Base-by-base conservation (phyloP, 2,113 vertebrate genomes). In the Syngnathoides biaculeatus region DNA sequence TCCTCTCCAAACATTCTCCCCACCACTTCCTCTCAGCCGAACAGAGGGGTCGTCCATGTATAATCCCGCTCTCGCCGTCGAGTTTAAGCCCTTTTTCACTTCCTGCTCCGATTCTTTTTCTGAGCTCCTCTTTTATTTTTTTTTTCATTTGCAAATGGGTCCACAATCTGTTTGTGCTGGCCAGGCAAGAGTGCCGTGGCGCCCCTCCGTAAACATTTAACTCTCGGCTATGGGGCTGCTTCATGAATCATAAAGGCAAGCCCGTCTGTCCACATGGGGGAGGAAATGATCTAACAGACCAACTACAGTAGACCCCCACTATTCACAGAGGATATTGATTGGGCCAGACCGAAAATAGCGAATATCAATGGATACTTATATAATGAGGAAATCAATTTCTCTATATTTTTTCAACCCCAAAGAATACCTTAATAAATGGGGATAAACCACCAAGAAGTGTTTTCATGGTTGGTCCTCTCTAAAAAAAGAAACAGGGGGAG, bases 111-210 rank as follows among this genome's bases (percentile, higher is more conserved):
- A 69, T 79, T 89, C 82, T 79, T 43, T 64, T 24, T 79, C 72
- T 64, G 76, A 67, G 40, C 57, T 11, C 69, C 27, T 47, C 67
- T n/a, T 65, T 68, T 74, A n/a, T 50, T 75, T 38, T 66, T 71
- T 79, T 82, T 87, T 88, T 87, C 86, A 91, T 89, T 92, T 92
- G 90, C 91, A 93, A 93, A 92, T 92, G 89, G 89, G 76, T 47
- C 84, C 79, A 83, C 89, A 89, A 92, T 92, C 77, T 92, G 92
- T 93, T 92, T 92, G 85, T 88, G 87, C 83, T 84, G 83, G 81
- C 84, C 82, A 80, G 77, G 73, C 82, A 88, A 83, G 85, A 88
- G 90, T 84, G 83, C 77, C 77, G 84, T 68, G 73, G 86, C 83
- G 87, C 43, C 52, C 87, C 86, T 92, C 77, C 0, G 84, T 88